phyloP scores from a whole-genome alignment of 2,888 invertebrate genomes.

The Neelides folsomi region DNA sequence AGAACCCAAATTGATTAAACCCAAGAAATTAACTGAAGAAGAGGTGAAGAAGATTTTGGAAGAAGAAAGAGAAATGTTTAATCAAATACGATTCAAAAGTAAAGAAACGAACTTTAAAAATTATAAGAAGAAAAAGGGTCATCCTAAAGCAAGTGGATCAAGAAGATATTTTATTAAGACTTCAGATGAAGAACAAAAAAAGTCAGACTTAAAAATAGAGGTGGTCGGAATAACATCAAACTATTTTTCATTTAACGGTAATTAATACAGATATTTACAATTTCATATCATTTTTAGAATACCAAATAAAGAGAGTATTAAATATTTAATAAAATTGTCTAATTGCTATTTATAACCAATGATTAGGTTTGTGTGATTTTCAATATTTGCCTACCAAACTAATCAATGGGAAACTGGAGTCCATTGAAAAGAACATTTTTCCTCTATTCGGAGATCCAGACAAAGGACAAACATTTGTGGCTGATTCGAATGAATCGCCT shows the following conservation, averaged over 20 bases:
- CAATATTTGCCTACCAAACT: slow-evolving; percentile 67
- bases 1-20: too few relatives aligned
- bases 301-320: too few relatives aligned
- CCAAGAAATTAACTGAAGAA: neutral
- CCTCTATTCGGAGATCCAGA: slow-evolving; percentile 25
- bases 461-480: slow-evolving; percentile 7
- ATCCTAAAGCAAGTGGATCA: too few relatives aligned
- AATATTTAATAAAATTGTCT: too few relatives aligned
- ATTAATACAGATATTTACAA: too few relatives aligned
- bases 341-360: too few relatives aligned
- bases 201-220: slow-evolving; percentile 27
- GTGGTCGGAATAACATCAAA: slow-evolving; percentile 38
- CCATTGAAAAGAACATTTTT: slow-evolving; percentile 49
- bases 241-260: slow-evolving; percentile 39
- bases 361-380: slow-evolving; percentile 71
- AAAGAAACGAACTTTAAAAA: neutral
- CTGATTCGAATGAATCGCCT: slow-evolving; percentile 9
- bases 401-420: slow-evolving; percentile 41
- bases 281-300: too few relatives aligned
- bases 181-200: too few relatives aligned
- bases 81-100: neutral
- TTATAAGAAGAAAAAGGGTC: neutral
- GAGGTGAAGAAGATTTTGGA: neutral
- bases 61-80: neutral
- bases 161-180: too few relatives aligned